Conservation (phyloP, 2,113 vertebrate species). For the Conger conger region DNA sequence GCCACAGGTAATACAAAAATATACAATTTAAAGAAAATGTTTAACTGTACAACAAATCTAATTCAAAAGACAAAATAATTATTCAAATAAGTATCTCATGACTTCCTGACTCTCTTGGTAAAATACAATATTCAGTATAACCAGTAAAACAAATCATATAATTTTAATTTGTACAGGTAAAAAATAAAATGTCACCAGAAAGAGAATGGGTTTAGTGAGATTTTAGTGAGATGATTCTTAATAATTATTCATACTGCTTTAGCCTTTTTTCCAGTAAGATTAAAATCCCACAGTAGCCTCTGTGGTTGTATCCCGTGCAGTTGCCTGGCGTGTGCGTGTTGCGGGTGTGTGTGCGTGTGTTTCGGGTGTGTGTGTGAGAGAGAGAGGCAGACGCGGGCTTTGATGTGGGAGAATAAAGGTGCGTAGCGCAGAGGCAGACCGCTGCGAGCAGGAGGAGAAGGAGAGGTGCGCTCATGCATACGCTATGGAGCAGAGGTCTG, state of each 20-base stretch:
- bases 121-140: neutral
- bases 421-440: conserved; percentile 35
- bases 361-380: conserved; percentile 17
- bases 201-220: neutral
- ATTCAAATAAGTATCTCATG: neutral
- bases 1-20: neutral
- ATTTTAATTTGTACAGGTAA: neutral
- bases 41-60: neutral
- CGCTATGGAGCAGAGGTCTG: conserved; percentile 30
- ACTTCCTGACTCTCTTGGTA: neutral
- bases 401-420: conserved; percentile 46
- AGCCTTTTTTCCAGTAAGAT: neutral
- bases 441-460: conserved; percentile 40
- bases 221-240: conserved; percentile 12
- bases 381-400: conserved; percentile 30
- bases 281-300: neutral
- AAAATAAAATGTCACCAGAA: neutral
- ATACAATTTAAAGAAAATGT: neutral
- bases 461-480: conserved; percentile 38
- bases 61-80: neutral
- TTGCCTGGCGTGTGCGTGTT: conserved; percentile 17
- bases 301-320: neutral
- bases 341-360: conserved; percentile 24
- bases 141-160: neutral
- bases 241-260: conserved; percentile 12